Evolutionary conservation across 30 jellyfish, hydroid and myxozoan genomes (phyloP), one percentile per base, ranked within the genome.

Genomic region (Mastigias papua): DNA sequence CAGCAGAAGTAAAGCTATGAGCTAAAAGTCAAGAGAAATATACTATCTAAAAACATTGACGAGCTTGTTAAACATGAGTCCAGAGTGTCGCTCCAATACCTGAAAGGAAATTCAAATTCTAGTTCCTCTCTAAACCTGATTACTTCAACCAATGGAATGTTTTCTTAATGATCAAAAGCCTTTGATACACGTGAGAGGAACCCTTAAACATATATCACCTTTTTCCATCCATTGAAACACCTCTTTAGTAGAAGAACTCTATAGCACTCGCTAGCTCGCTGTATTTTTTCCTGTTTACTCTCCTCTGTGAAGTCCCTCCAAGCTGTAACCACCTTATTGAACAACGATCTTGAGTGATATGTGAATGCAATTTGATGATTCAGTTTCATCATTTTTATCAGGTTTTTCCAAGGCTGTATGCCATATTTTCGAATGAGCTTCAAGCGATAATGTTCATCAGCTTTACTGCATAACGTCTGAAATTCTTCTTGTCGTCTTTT

Each of bases 391-490:
- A 89, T 73, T 73, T 74, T 80, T n/a, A 88, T 77, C 4, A 94
- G 85, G 21, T 87, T 49, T 66, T 82, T 94, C 94, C 96, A 89
- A 35, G 98, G 98, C 35, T 94, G 83, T 48, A 94, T 11, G 8
- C 98, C 98, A 34, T 72, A 89, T 17, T 80, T 86, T 20, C 86
- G 71, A 26, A 89, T 84, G 29, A 94, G 32, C 2, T 28, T 48
- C 1, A 50, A 31, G 4, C 81, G 88, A 57, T 84, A 89, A 62
- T 94, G 97, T 3, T 21, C 67, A 25, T 73, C 82, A 2, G 97
- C 97, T 50, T 57, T 70, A 21, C 42, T 84, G 31, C 89, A 73
- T 19, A 84, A 51, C 11, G 71, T 73, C 70, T 90, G 86, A 62
- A 15, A 32, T 54, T 73, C 80, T 64, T 94, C 95, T 34, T 73